Base-by-base conservation (phyloP, 2,113 vertebrate genomes). In the Cisticola juncidis region DNA sequence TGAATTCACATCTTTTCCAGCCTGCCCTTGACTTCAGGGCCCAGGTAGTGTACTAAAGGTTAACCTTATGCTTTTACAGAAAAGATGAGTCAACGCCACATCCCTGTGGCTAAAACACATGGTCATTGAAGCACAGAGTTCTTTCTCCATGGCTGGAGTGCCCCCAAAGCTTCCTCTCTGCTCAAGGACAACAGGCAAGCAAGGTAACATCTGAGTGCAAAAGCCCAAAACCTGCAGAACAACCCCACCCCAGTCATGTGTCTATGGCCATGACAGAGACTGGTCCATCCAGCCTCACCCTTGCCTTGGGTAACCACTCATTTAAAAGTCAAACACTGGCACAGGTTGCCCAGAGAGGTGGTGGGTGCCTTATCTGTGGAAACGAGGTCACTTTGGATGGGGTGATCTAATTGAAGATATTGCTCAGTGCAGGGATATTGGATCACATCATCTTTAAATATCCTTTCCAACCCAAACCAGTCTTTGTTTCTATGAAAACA, bases 201-300 rank as follows among this genome's bases (percentile, higher is more conserved):
- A 44, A 61, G 62, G n/a, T 51, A 29, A 53, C 21, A 77, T 47
- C 29, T 38, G 16, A 33, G 21, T 60, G 44, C 5, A 64, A 42
- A 42, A 69, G 51, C 14, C 3, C 6, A 9, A 38, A 65, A 66
- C 17, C 4, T 60, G 31, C 42, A 61, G 38, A 28, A 28, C 36
- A 66, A 65, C 29, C 38, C 7, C 19, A 29, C n/a, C 12, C 28
- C 21, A 24, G 7, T 23, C 13, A 31, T 0, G 0, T 9, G 1
- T 25, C 40, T 81, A 5, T 25, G 14, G 53, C 45, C 6, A 1
- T 23, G 12, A 40, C 19, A 35, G 48, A 47, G 22, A 19, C 16
- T 9, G 12, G 12, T 23, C 48, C 14, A 25, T 14, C 42, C 44
- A 68, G 14, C 16, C 22, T 56, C 31, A 1, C 4, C 11, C 6